These are phyloP conservation scores for Caranx ignobilis DNA, from an alignment of 2,113 vertebrate genomes.

Conservation along the genomic window DNA sequence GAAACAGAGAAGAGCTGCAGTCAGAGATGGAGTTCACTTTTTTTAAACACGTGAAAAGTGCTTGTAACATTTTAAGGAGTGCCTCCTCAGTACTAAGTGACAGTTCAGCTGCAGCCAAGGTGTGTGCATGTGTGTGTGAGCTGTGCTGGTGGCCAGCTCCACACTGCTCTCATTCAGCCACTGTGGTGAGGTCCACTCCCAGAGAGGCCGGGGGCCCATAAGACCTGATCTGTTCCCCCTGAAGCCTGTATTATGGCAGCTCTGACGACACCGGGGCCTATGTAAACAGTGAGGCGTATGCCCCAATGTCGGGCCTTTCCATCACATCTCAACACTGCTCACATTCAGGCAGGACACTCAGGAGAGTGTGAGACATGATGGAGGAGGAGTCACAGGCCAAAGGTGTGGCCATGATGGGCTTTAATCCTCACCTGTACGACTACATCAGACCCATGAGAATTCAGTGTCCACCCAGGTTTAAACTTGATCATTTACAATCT, in stretches of 20 bases:
- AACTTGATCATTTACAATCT: background rate
- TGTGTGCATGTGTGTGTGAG: conserved; percentile 18
- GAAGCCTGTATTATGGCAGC: conserved; percentile 56
- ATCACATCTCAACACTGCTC: conserved; percentile 64
- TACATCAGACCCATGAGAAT: background rate
- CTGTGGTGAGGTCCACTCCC: conserved; percentile 61
- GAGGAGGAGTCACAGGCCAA: conserved; percentile 1
- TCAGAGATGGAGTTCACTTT: background rate
- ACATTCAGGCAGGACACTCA: conserved; percentile 62
- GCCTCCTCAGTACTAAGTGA: conserved; percentile 24
- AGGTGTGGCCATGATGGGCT: background rate
- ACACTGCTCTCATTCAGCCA: conserved; percentile 74
- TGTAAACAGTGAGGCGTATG: conserved; percentile 58
- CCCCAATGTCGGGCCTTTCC: conserved; percentile 44
- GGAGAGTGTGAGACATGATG: conserved; percentile 37
- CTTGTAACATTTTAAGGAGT: background rate
- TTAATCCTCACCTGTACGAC: conserved; percentile 24
- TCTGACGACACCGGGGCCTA: conserved; percentile 62
- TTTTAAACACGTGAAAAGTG: background rate
- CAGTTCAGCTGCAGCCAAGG: conserved; percentile 51
- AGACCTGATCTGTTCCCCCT: conserved; percentile 70
- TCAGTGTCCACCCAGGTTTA: background rate
- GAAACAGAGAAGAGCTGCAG: background rate
- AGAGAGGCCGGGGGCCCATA: conserved; percentile 56
- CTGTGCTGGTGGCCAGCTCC: conserved; percentile 14